Conservation (phyloP, 2,113 vertebrate species). For the Salvator merianae region DNA sequence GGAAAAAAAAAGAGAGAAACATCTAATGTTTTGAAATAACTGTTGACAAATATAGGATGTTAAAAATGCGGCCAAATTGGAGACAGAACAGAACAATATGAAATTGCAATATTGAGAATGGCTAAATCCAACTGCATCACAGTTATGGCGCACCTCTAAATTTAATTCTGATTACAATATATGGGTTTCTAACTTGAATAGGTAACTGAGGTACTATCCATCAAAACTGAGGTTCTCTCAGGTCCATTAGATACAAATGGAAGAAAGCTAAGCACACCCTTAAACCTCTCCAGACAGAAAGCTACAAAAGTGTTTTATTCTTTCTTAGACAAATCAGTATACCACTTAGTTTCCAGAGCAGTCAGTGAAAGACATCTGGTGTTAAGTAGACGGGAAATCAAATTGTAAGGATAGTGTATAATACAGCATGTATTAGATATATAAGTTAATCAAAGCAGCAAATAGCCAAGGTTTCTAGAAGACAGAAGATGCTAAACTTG, state of each 20-base stretch:
- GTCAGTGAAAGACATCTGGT: too few species aligned
- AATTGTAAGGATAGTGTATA: too few species aligned
- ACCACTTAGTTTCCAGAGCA: too few species aligned
- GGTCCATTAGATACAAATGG: not conserved
- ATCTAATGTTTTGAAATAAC: not conserved
- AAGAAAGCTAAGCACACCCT: not conserved
- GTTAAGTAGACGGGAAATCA: too few species aligned
- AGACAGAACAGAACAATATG: not conserved
- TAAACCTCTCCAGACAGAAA: not conserved
- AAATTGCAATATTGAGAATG: not conserved
- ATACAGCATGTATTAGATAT: too few species aligned
- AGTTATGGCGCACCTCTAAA: not conserved
- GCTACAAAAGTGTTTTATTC: too few species aligned
- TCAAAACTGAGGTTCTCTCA: not conserved
- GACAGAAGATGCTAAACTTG: too few species aligned
- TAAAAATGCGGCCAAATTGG: not conserved
- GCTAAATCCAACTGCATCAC: not conserved
- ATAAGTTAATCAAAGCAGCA: too few species aligned
- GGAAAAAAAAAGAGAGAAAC: too few species aligned
- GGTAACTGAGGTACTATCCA: not conserved
- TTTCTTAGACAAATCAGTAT: too few species aligned
- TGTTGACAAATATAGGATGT: conserved; percentile 17
- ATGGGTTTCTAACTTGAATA: not conserved
- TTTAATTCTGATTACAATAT: not conserved
- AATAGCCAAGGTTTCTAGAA: too few species aligned